Conservation (phyloP, 2,888 invertebrate species). For the Limenitis camilla region DNA sequence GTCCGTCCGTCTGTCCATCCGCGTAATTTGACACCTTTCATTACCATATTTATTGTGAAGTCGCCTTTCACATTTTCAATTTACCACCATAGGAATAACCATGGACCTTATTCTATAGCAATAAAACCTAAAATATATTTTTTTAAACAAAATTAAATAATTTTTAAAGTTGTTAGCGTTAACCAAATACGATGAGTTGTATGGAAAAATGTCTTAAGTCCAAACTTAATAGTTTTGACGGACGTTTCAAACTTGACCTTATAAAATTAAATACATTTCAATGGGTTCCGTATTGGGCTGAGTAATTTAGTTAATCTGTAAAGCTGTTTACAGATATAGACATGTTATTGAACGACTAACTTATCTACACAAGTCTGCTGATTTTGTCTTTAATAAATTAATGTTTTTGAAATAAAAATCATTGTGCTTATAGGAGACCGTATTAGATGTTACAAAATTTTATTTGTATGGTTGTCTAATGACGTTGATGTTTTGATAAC, state of each 20-base stretch:
- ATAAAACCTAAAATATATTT: conserved; percentile 23
- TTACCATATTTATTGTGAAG: conserved; percentile 70
- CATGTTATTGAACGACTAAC: no score
- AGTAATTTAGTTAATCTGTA: background rate
- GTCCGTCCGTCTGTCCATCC: conserved; percentile 51
- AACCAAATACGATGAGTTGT: conserved; percentile 47
- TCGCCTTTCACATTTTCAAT: conserved; percentile 23
- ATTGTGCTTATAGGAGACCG: no score
- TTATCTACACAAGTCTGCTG: no score
- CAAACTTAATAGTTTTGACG: conserved; percentile 17
- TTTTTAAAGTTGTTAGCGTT: conserved; percentile 21
- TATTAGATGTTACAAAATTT: no score
- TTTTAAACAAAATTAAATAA: background rate
- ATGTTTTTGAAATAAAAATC: no score
- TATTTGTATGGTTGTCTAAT: no score
- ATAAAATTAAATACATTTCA: conserved; percentile 9
- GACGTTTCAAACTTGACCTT: conserved; percentile 20
- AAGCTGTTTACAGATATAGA: no score
- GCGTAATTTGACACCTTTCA: conserved; percentile 72
- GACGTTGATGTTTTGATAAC: no score
- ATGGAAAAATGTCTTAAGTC: conserved; percentile 20
- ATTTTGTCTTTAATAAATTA: no score
- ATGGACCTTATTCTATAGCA: conserved; percentile 5
- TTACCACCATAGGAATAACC: conserved; percentile 18
- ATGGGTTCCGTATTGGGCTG: conserved; percentile 11